phyloP scores from a whole-genome alignment of 2,888 invertebrate genomes.

The Thymelicus lineola region DNA sequence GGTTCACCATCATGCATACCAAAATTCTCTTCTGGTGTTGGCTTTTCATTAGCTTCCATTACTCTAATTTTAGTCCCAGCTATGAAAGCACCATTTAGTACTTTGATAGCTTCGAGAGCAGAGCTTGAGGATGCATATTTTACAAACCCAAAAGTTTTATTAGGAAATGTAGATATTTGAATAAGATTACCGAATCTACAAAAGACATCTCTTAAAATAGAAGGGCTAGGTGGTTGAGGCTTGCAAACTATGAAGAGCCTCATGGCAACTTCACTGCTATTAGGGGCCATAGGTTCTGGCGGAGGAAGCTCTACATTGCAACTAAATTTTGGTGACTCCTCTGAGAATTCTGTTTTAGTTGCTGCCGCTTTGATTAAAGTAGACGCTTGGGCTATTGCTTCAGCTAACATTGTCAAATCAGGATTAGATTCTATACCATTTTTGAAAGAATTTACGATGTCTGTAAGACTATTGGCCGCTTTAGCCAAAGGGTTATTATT shows the following conservation, averaged over 20 bases:
- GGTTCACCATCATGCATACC: slow-evolving; percentile 6
- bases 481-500: slow-evolving; percentile 76
- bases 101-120: slow-evolving; percentile 90
- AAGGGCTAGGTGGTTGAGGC: slow-evolving; percentile 89
- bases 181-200: slow-evolving; percentile 96
- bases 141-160: slow-evolving; percentile 97
- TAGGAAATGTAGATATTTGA: slow-evolving; percentile 94
- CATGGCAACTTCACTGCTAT: slow-evolving; percentile 87
- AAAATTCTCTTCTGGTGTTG: slow-evolving; percentile 52
- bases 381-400: slow-evolving; percentile 92
- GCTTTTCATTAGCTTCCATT: slow-evolving; percentile 93
- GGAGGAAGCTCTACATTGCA: slow-evolving; percentile 90
- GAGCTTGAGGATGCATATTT: slow-evolving; percentile 92
- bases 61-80: slow-evolving; percentile 94
- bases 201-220: slow-evolving; percentile 93
- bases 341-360: slow-evolving; percentile 49
- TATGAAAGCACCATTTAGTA: slow-evolving; percentile 92
- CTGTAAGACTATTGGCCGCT: slow-evolving; percentile 68
- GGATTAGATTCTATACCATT: slow-evolving; percentile 65
- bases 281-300: slow-evolving; percentile 87
- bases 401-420: slow-evolving; percentile 88
- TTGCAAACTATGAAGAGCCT: slow-evolving; percentile 88
- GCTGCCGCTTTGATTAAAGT: slow-evolving; percentile 89
- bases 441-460: slow-evolving; percentile 72
- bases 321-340: slow-evolving; percentile 52